Evolutionary conservation across 92 coral and sea anemone genomes (phyloP).

Genomic region (Palythoa grandis): DNA sequence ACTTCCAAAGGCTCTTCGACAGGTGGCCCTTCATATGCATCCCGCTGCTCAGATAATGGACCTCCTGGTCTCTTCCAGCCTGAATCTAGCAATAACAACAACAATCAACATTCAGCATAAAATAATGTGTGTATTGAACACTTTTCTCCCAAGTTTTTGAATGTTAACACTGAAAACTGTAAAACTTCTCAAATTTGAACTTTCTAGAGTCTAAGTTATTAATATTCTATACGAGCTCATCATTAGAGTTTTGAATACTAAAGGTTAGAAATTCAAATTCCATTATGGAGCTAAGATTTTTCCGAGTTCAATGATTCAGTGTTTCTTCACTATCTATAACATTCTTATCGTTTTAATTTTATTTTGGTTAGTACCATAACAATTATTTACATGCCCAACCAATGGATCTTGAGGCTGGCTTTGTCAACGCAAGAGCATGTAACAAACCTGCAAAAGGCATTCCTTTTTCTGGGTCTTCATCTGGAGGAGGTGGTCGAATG

Average conservation of each 20-base stretch:
- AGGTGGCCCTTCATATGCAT: not conserved
- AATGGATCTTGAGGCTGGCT: not conserved
- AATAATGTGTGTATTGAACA: not conserved
- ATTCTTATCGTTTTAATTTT: too few species aligned
- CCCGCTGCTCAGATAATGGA: not conserved
- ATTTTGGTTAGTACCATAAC: too few species aligned
- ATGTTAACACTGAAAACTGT: too few species aligned
- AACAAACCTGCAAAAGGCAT: slow-evolving; percentile 45
- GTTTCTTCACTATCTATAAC: too few species aligned
- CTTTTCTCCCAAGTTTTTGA: not conserved
- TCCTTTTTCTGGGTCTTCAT: slow-evolving; percentile 51
- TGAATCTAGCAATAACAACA: not conserved
- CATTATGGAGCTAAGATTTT: too few species aligned
- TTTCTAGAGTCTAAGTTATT: too few species aligned
- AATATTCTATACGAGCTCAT: too few species aligned
- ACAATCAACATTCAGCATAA: not conserved
- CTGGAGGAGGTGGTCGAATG: slow-evolving; percentile 67
- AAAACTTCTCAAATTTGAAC: too few species aligned
- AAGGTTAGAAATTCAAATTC: too few species aligned
- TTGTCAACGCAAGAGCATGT: not conserved
- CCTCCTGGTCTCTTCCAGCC: slow-evolving; percentile 76
- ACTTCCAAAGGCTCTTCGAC: slow-evolving; percentile 23
- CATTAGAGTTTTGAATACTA: too few species aligned
- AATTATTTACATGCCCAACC: not conserved
- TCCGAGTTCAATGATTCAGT: too few species aligned